Conservation (phyloP, 2,888 invertebrate species). For the Agonopterix heracliana region DNA sequence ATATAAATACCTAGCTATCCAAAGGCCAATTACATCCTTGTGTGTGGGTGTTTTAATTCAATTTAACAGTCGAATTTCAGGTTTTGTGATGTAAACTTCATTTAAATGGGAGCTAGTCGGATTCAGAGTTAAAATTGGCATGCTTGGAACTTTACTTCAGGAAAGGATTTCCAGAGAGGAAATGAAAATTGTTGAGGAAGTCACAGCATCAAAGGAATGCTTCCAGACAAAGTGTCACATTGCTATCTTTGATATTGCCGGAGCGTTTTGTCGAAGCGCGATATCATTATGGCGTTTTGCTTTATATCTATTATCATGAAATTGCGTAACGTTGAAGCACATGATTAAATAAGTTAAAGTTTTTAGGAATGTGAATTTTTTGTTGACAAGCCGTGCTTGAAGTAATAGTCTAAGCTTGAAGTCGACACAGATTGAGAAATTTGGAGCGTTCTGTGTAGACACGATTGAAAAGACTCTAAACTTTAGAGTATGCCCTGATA, state of each 20-base stretch:
- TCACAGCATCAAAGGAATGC: conserved; percentile 47
- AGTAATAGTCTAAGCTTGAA: no score
- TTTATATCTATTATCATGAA: no score
- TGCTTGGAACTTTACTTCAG: conserved; percentile 38
- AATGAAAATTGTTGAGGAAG: conserved; percentile 64
- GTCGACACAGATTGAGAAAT: no score
- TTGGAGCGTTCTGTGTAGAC: no score
- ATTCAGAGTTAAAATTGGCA: conserved; percentile 48
- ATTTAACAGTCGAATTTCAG: background rate
- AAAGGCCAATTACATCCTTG: no score
- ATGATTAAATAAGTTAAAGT: no score
- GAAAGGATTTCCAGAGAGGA: conserved; percentile 46
- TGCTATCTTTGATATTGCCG: conserved; percentile 36
- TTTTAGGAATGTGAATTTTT: no score
- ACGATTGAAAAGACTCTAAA: no score
- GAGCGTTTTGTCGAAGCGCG: conserved; percentile 14
- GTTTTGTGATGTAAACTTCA: conserved; percentile 26
- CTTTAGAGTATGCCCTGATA: no score
- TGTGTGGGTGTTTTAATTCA: conserved; percentile 8
- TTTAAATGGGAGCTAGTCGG: conserved; percentile 27
- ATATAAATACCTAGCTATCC: no score
- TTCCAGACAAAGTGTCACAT: conserved; percentile 46
- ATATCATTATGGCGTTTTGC: background rate
- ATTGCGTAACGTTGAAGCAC: no score
- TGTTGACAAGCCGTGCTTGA: no score